Base-by-base conservation (phyloP, 2,113 vertebrate genomes). In the Xenus cinereus region DNA sequence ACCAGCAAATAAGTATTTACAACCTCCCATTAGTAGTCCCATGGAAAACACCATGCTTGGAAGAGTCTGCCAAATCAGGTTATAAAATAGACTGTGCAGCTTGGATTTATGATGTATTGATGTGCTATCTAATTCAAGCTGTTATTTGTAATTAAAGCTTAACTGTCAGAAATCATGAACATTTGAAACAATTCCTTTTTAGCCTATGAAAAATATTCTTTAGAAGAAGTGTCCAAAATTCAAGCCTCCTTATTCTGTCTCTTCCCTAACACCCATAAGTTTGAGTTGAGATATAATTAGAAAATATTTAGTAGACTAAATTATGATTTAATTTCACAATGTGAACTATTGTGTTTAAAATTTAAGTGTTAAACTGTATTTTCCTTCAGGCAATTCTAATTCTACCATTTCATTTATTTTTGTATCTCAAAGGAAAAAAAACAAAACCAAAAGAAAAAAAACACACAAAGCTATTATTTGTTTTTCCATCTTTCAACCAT, bases 391-490 rank as follows among this genome's bases (percentile, higher is more conserved):
- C 1, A 43, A 37, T 32, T 76, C 20, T 4, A 80, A 6, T 76
- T 54, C 15, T 12, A 57, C 7, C 69, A 2, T 66, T 85, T 87
- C 2, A 23, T 32, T 76, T 75, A 17, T 60, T 82, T 79, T 62
- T 79, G 4, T 37, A 21, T 59, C 15, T 64, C 21, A 35, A 46
- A 10, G 10, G 4, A 18, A 21, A 19, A 51, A 68, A 33, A 43
- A 46, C 0, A 2, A 23, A 59, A n/a, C 9, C 1, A 10, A 39
- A 39, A 39, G 37, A 48, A 54, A 54, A 68, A 0, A 22, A 9
- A 7, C 20, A 32, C 39, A 56, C 4, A 35, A 57, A 93, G 62
- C 4, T 9, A 7, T 53, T 45, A 13, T 13, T 67, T n/a, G 2
- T 21, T 74, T 92, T 92, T 86, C 28, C 7, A 26, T 43, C 26